Conservation (phyloP, 2,888 invertebrate species). For the Urechis unicinctus region DNA sequence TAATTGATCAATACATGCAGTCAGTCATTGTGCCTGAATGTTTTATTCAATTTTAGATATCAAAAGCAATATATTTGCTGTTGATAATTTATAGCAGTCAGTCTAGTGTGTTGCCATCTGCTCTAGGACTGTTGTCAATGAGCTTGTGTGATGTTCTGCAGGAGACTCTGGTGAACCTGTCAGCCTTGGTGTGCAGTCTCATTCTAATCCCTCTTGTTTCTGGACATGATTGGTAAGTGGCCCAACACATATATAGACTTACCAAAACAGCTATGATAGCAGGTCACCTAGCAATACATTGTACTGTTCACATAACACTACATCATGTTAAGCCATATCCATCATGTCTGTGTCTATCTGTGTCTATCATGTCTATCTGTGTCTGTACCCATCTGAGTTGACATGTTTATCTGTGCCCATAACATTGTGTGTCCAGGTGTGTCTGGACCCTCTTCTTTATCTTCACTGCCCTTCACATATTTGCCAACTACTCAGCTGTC, state of each 20-base stretch:
- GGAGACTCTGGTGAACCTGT: conserved; percentile 88
- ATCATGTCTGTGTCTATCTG: no score
- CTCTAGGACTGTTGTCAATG: not conserved
- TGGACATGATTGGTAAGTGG: conserved; percentile 42
- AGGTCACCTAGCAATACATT: no score
- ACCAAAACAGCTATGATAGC: not conserved
- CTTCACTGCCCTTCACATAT: conserved; percentile 73
- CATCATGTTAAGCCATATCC: no score
- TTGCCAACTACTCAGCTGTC: conserved; percentile 82
- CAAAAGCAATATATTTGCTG: no score
- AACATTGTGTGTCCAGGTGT: conserved; percentile 55
- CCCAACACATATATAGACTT: not conserved
- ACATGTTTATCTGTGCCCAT: not conserved
- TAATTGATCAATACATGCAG: conserved; percentile 12
- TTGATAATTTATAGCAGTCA: no score
- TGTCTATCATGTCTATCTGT: no score
- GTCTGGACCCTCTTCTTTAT: conserved; percentile 68
- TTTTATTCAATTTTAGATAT: no score
- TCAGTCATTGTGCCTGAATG: not conserved
- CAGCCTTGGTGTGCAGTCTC: conserved; percentile 75
- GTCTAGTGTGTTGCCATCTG: no score
- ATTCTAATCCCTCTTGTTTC: conserved; percentile 64
- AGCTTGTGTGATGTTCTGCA: conserved; percentile 13
- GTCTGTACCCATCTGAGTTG: no score
- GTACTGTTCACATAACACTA: no score